Base-by-base conservation (phyloP, 2,888 invertebrate species). In the Dryomyza anilis region DNA sequence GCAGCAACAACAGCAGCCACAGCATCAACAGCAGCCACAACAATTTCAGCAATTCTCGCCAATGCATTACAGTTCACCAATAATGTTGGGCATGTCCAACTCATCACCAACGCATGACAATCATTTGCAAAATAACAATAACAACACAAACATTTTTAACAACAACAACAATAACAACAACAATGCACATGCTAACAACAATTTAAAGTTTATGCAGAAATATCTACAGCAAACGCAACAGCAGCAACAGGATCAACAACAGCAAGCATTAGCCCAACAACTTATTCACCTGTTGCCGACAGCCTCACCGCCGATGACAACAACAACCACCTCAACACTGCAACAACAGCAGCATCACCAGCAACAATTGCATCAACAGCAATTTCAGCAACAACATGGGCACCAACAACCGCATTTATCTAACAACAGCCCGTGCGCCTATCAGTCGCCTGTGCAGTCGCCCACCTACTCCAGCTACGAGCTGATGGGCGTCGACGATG, bases 191-290 rank as follows among this genome's bases (percentile, higher is more conserved):
- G 72, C 68, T 48, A 73, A 74, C 68, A 76, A 68, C 63, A 75
- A 74, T 67, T 72, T 78, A 64, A 78, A 78, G 72, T 74, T 80
- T 74, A 76, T 81, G 71, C 75, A 78, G 72, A 79, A 79, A 75
- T 79, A 76, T 71, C 78, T 81, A 64, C 79, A 70, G 27, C 69
- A 65, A 12, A 65, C 27, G 1, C 64, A 63, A 45, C 65, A 67
- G 64, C 69, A 52, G 30, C 64, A 64, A 27, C 65, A 65, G n/a
- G 61, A 68, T 12, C 68, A 68, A 23, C 70, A 70, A 46, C 74
- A 74, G 61, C 75, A 78, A 64, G 69, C 75, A 45, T 66, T 75
- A 71, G 73, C 72, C 50, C 75, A 73, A 61, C 75, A 75, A 66
- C 70, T 74, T 73, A 74, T 75, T 67, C 72, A 74, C 59, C 70